These are phyloP conservation scores for Belgica antarctica DNA, from an alignment of 2,888 invertebrate species.

Conservation along the genomic window DNA sequence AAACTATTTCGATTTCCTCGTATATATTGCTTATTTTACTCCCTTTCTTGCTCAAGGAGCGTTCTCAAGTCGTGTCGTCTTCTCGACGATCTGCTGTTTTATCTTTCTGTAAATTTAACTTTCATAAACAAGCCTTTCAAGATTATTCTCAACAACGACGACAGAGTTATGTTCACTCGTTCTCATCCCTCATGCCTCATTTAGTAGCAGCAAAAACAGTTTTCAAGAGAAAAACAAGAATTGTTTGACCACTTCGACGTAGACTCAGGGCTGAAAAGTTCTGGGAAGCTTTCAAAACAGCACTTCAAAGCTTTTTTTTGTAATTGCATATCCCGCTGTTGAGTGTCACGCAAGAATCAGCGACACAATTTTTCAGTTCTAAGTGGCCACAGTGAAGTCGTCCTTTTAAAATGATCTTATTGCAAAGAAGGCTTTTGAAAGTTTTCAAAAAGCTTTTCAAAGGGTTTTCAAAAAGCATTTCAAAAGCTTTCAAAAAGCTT, in stretches of 20 bases:
- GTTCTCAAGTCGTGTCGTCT: neutral
- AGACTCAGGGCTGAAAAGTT: neutral
- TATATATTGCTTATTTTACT: neutral
- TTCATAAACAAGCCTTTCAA: neutral
- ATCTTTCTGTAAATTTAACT: conserved; percentile 19
- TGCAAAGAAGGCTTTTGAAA: too few species aligned
- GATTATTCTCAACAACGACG: neutral
- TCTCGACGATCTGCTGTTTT: conserved; percentile 8
- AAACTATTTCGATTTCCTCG: neutral
- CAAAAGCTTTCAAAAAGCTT: too few species aligned
- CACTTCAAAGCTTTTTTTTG: neutral
- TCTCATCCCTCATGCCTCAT: neutral
- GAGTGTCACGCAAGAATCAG: too few species aligned
- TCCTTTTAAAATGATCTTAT: too few species aligned
- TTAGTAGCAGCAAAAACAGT: neutral
- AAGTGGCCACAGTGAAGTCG: too few species aligned
- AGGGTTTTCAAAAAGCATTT: too few species aligned
- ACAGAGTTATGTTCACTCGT: neutral
- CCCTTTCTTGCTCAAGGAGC: neutral
- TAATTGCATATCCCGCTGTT: too few species aligned
- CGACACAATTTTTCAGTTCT: too few species aligned
- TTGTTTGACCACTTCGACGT: neutral
- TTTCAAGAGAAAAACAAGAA: neutral
- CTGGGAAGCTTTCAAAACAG: neutral
- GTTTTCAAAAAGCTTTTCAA: too few species aligned